Evolutionary conservation across 2,888 invertebrate genomes (phyloP), one percentile per base, ranked within the genome.

Genomic region (Heliconius ismenius): DNA sequence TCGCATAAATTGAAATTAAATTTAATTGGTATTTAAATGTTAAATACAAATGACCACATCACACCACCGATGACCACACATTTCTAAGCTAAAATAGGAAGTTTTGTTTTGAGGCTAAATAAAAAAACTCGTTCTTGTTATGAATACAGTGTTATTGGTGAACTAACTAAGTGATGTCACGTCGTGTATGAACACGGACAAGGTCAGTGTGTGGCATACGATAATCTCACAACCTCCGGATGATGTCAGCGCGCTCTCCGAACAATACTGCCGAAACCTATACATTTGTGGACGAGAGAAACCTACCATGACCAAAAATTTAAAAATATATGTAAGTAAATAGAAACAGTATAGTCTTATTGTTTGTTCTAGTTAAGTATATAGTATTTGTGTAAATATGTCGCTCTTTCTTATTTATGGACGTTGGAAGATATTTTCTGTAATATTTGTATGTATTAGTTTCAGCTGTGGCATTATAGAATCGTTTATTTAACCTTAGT

Each of bases 101-200:
- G 74, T 21, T 58, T 18, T 73, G 43, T 76, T 76, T 74, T 39
- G 32, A 54, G 43, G 54, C 65, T 65, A 76, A 77, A 76, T 74
- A 79, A 76, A 49, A 49, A 75, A 79, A 78, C 80, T 79, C 58
- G 81, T 78, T 79, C 73, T 76, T 77, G 73, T 76, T 77, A 76
- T 72, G 65, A 72, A 76, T 43, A 79, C 78, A 77, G 75, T 85
- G 83, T 85, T 86, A 82, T 81, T 83, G 85, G 82, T 81, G 82
- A 84, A 84, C 83, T 83, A 87, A 84, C 83, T 84, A 81, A 86
- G 87, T 92, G 92, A 92, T 92, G 91, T 92, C 92, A 92, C 88
- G 86, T 85, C 87, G 86, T 87, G 84, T 88, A 89, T 85, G 86
- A 88, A 87, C 89, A 88, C 84, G 88, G 86, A 85, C 89, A 88